Base-by-base conservation (phyloP, 2,113 vertebrate species). In the Campylomormyrus tamandua region DNA sequence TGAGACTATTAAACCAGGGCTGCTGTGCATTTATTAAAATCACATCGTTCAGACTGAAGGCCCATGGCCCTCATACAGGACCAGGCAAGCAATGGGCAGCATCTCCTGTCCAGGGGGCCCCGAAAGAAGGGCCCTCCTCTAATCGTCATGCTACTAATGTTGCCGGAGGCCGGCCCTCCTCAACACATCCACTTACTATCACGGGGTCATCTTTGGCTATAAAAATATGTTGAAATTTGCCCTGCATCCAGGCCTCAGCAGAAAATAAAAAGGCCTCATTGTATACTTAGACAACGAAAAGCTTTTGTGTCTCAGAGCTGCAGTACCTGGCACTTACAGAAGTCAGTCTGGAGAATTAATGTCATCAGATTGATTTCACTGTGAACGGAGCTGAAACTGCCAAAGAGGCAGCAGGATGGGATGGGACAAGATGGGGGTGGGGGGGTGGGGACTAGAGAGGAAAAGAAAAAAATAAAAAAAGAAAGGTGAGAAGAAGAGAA, bases 301-400 rank as follows among this genome's bases (percentile, higher is more conserved):
- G 31, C 15, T 42, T 80, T 42, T 19, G 31, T 77, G 31, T 80
- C 35, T 39, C 17, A n/a, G 83, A n/a, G 83, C 46, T 85, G 42
- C 19, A n/a, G 46, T 48, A 53, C 85, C 49, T 53, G 46, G 15
- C 46, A 52, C n/a, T 93, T 92, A 90, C 94, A 93, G 90, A 94
- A 95, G 93, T 94, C 93, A 94, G 90, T 93, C 93, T 94, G 92
- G 93, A 93, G 62, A 95, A 95, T 94, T 92, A 90, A 92, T 94
- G 93, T 93, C 93, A 93, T 95, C 95, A 94, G 93, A 94, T 92
- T 91, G 93, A 94, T 94, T 94, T 92, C 92, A 91, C 91, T 94
- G 93, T 93, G 92, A 95, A 91, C 88, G 31, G 48, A 80, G 39
- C 88, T 53, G 88, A 53, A 94, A 8, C 74, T 39, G 74, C 35